Percentiles rank a stretch among this genome's conserved stretches.
Conservation (phyloP, 2,797 vertebrate species). For the Enteromius anoplus region DNA sequence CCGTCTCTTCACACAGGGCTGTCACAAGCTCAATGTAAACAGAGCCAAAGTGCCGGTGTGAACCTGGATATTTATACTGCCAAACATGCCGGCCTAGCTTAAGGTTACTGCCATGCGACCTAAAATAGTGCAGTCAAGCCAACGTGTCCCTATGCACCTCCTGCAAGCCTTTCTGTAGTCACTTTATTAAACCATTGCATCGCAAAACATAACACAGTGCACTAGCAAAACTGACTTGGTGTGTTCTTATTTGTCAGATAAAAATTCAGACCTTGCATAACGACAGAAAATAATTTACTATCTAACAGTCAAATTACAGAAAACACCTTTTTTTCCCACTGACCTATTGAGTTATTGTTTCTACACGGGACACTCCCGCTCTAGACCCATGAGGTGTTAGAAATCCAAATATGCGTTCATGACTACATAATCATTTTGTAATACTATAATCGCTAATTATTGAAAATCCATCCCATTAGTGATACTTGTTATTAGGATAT, state of each 20-base stretch:
- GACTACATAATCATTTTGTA: conserved; percentile 17
- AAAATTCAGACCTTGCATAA: not conserved
- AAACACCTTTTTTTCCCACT: not conserved
- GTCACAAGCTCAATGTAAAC: conserved; percentile 70
- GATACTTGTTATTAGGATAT: not conserved
- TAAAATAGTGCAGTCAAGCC: conserved; percentile 71
- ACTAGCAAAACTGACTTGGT: not conserved
- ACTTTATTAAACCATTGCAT: conserved; percentile 8
- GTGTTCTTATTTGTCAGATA: not conserved
- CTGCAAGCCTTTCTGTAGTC: conserved; percentile 52
- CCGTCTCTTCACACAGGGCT: conserved; percentile 59
- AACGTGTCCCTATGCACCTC: conserved; percentile 38
- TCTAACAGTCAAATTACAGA: not conserved
- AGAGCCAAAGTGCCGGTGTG: conserved; percentile 67
- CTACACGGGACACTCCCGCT: not conserved
- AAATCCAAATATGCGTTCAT: not conserved
- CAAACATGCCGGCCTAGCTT: conserved; percentile 69
- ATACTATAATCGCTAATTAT: not conserved
- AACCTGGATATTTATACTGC: conserved; percentile 76
- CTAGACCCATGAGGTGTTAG: not conserved
- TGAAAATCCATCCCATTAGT: not conserved
- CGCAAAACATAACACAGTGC: not conserved
- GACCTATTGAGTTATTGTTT: not conserved
- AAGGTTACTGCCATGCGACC: conserved; percentile 70
- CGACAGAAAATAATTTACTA: not conserved